Conservation (phyloP, 2,888 invertebrate species). For the Trachelus tabidus region DNA sequence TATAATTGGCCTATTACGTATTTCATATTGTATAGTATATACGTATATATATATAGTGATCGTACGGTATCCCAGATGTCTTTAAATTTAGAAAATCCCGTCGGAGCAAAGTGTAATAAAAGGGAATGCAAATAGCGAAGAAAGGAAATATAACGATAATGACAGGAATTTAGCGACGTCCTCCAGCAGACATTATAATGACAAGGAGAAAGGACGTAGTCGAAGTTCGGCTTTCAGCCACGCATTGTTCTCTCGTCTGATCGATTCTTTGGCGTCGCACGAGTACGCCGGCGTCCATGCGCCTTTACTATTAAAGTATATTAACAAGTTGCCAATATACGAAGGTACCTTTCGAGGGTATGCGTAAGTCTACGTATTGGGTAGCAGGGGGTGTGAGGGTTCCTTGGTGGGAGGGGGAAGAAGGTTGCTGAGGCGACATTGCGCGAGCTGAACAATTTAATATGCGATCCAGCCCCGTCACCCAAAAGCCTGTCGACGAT, state of each 20-base stretch:
- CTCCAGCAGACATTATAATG: background rate
- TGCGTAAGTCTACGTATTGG: background rate
- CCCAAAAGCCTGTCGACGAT: slow-evolving; percentile 20
- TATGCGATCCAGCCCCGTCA: slow-evolving; percentile 44
- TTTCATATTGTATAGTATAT: background rate
- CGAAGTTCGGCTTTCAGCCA: background rate
- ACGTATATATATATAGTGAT: too few species aligned
- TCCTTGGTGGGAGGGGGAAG: background rate
- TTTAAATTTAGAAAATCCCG: background rate
- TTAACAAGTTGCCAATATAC: slow-evolving; percentile 42
- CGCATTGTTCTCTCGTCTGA: background rate
- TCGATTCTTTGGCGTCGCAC: background rate
- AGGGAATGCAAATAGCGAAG: background rate
- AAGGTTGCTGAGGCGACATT: slow-evolving; percentile 32
- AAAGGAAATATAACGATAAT: background rate
- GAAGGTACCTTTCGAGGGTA: background rate
- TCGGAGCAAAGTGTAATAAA: background rate
- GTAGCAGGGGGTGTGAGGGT: background rate
- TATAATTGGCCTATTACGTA: background rate
- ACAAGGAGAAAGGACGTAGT: background rate
- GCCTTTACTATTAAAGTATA: slow-evolving; percentile 25
- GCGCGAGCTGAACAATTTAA: slow-evolving; percentile 53
- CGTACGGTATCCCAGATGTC: background rate
- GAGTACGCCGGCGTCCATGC: background rate
- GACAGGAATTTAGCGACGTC: background rate